phyloP scores from a whole-genome alignment of 2,797 vertebrate species.

The Coregonus ussuriensis region DNA sequence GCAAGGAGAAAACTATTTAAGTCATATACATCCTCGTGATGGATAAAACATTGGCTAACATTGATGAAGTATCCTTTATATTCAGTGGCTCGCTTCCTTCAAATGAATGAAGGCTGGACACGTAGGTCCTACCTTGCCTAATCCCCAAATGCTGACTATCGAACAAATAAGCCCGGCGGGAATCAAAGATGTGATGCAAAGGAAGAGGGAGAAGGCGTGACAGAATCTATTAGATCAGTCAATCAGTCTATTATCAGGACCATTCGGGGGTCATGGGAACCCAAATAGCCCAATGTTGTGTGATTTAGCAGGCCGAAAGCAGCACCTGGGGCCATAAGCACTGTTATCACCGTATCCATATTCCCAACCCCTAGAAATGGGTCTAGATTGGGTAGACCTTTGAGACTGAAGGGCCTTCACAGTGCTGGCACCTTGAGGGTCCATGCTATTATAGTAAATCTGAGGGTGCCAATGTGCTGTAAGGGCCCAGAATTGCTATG shows the following conservation, averaged over 20 bases:
- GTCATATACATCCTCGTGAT: neutral
- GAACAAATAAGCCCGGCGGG: neutral
- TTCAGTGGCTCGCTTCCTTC: neutral
- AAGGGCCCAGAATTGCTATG: neutral
- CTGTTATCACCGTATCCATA: neutral
- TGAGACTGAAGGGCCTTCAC: neutral
- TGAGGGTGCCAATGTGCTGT: neutral
- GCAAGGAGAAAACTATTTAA: constrained; percentile 4
- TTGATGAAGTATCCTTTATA: constrained; percentile 2
- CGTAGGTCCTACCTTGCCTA: neutral
- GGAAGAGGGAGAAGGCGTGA: constrained; percentile 1
- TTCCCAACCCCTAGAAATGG: neutral
- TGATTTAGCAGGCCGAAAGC: constrained; percentile 16
- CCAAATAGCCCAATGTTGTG: neutral
- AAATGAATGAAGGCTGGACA: neutral
- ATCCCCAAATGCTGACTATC: neutral
- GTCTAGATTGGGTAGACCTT: neutral
- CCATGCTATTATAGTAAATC: neutral
- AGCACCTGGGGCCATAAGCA: constrained; percentile 31
- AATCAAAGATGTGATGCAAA: constrained; percentile 5
- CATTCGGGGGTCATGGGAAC: neutral
- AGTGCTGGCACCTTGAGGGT: neutral
- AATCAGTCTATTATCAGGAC: neutral
- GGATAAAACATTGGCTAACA: constrained; percentile 8
- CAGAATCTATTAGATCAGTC: neutral